A percentile compares a stretch with the other conserved stretches of the same genome.
phyloP scores from a whole-genome alignment of 2,888 invertebrate genomes.

The Harpalus rufipes region DNA sequence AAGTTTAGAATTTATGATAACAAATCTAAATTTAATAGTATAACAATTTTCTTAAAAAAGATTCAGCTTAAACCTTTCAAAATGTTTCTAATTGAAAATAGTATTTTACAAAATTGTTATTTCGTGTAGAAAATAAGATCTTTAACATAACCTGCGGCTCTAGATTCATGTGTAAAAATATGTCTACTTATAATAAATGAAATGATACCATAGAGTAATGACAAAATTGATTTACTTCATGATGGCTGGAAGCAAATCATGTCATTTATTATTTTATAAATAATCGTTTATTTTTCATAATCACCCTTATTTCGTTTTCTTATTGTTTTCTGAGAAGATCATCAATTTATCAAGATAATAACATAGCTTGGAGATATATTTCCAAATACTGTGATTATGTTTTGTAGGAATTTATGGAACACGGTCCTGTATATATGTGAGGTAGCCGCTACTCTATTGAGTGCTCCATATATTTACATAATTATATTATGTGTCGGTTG shows the following conservation, averaged over 20 bases:
- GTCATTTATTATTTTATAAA: slow-evolving; percentile 57
- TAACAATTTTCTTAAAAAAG: neutral
- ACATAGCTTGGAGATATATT: slow-evolving; percentile 30
- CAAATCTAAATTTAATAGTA: slow-evolving; percentile 4
- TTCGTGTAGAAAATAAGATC: slow-evolving; percentile 52
- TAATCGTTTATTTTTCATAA: slow-evolving; percentile 57
- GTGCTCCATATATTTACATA: slow-evolving; percentile 64
- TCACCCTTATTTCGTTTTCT: slow-evolving; percentile 39
- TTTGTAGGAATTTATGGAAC: neutral
- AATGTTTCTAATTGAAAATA: slow-evolving; percentile 42
- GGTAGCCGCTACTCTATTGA: slow-evolving; percentile 52
- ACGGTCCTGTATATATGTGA: slow-evolving; percentile 17
- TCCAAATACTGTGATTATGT: slow-evolving; percentile 17
- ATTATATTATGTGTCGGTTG: slow-evolving; percentile 49
- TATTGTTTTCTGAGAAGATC: slow-evolving; percentile 46
- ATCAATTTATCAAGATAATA: slow-evolving; percentile 43
- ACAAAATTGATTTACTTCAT: slow-evolving; percentile 60
- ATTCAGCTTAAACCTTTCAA: neutral
- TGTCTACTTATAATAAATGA: slow-evolving; percentile 19
- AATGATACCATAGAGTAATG: slow-evolving; percentile 50
- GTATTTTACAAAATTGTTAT: slow-evolving; percentile 39
- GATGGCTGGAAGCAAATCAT: slow-evolving; percentile 47
- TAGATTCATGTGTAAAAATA: slow-evolving; percentile 31
- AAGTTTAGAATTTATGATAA: neutral
- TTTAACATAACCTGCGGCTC: neutral